Base-by-base conservation (phyloP, 2,797 vertebrate species). In the Chaunax sp. region DNA sequence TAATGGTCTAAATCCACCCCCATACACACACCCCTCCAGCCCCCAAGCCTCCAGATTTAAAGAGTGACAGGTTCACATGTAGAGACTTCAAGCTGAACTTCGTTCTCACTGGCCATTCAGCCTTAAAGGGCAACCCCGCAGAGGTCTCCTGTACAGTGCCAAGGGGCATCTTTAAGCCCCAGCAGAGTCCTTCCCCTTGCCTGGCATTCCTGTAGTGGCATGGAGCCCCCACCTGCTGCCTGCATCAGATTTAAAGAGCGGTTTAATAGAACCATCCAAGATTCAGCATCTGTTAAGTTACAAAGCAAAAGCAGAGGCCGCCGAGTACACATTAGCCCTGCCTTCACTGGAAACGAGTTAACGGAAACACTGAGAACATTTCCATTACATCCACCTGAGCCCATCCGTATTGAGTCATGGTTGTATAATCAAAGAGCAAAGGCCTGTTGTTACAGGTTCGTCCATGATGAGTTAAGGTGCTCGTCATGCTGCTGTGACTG, bases 61-160 rank as follows among this genome's bases (percentile, higher is more conserved):
- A 89, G 92, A 93, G 82, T 94, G 94, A 94, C 94, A 94, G 93
- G 90, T 96, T 95, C 94, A 94, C 90, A 92, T 94, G 92, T 88
- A 91, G 67, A 85, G 59, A 85, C 90, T 91, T 92, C 88, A 89
- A 90, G 87, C 78, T 85, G 79, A 87, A 69, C 80, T 75, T 46
- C 25, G 69, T 90, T 84, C 92, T 92, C 90, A 83, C 70, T 73
- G 74, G 83, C 79, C 59, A 41, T 22, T 55, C 65, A 73, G 75
- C 75, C 78, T 87, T 90, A 90, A 92, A 93, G 87, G 86, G 87
- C 82, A 81, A 82, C 81, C 84, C 77, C 33, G 16, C 82, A 58
- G 80, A 75, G 81, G 86, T 81, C 84, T 85, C 69, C 75, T 68
- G 75, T 58, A 38, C 64, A 2, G 51, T 77, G 75, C 86, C 82